Evolutionary conservation across 2,797 vertebrate species (phyloP).

Genomic region (Hydrocynus forskahlii): DNA sequence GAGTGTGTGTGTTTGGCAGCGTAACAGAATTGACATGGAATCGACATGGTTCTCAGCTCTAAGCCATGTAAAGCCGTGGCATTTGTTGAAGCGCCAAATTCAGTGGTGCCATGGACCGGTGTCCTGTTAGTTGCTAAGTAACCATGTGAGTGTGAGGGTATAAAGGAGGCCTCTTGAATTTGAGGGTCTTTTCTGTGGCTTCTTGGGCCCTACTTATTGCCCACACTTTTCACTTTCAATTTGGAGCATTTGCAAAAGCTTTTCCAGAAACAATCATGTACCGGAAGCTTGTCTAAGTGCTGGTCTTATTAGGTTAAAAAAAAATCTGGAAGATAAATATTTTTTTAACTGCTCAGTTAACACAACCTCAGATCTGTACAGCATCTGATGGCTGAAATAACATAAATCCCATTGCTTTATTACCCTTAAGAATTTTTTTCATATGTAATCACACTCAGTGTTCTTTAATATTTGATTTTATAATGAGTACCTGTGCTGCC

Average conservation of each 20-base stretch:
- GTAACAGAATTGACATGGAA: conserved; percentile 7
- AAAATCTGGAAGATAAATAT: background rate
- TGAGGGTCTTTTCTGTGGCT: conserved; percentile 15
- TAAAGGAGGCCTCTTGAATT: conserved; percentile 36
- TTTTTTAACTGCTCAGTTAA: background rate
- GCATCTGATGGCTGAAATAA: background rate
- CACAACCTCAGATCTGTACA: background rate
- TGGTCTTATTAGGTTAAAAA: background rate
- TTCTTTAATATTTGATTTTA: background rate
- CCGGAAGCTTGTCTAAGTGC: background rate
- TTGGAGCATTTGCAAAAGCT: background rate
- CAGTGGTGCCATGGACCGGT: conserved; percentile 24
- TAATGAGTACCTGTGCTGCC: background rate
- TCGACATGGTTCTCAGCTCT: conserved; percentile 32
- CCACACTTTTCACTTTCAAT: conserved; percentile 14
- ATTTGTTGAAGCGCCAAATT: conserved; percentile 18
- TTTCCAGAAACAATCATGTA: background rate
- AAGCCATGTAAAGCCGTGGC: conserved; percentile 28
- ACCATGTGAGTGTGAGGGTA: conserved; percentile 37
- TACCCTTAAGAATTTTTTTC: background rate
- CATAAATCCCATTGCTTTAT: background rate
- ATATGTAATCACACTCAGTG: background rate
- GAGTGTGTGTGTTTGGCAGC: conserved; percentile 16
- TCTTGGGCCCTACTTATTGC: conserved; percentile 9
- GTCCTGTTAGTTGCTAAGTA: conserved; percentile 53